phyloP scores from a whole-genome alignment of 2,888 invertebrate species.

The Rugalucina vietnamica region DNA sequence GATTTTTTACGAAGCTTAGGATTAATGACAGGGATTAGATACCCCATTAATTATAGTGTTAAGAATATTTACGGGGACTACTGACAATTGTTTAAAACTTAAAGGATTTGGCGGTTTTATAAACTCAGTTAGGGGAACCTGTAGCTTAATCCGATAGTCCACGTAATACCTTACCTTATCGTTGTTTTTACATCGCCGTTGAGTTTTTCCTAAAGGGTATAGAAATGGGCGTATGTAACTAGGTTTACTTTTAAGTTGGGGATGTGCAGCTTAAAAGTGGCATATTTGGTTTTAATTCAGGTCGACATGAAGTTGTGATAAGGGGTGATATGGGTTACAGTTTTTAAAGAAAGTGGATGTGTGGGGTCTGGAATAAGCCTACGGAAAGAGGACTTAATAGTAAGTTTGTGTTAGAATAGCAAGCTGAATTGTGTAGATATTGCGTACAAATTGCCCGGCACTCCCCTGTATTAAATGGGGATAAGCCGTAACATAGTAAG shows the following conservation, averaged over 20 bases:
- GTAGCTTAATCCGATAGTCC: not conserved
- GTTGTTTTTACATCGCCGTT: not conserved
- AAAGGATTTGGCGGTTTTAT: not conserved
- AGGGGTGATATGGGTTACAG: not conserved
- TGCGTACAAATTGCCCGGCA: not conserved
- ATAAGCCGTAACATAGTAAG: slow-evolving; percentile 4
- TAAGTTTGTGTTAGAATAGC: not conserved
- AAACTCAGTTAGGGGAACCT: slow-evolving; percentile 4
- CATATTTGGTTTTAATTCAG: not conserved
- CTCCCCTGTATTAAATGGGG: not conserved
- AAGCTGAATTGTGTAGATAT: not conserved
- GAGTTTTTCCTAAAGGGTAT: not conserved
- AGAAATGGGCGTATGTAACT: not conserved
- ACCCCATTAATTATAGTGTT: not conserved
- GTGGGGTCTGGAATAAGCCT: not conserved
- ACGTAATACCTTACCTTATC: not conserved
- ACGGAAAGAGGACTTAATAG: not conserved
- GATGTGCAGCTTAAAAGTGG: too few relatives aligned
- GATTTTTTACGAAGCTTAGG: not conserved
- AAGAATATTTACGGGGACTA: not conserved
- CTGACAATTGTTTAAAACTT: not conserved
- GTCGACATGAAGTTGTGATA: not conserved
- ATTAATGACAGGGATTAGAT: not conserved
- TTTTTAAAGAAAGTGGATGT: not conserved
- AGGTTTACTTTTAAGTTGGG: too few relatives aligned